Base-by-base conservation (phyloP, 2,797 vertebrate species). In the Meda fulgida region DNA sequence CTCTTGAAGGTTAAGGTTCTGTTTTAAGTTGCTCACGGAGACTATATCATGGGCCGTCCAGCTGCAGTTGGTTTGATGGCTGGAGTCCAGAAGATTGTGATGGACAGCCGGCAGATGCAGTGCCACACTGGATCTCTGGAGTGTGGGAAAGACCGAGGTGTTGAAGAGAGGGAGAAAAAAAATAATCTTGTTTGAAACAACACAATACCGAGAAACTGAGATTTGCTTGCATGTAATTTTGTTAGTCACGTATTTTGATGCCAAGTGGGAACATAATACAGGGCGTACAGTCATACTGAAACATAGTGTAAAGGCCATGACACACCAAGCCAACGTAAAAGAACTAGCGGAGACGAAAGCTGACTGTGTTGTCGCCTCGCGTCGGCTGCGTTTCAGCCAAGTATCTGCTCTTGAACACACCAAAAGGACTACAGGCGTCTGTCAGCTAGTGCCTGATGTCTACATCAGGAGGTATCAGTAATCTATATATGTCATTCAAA, bases 51-150 rank as follows among this genome's bases (percentile, higher is more conserved):
- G 23, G 58, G 40, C 14, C 0, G 10, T 83, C 43, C 80, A 81
- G 66, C 66, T 81, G 79, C 18, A 9, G n/a, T 29, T 26, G 0
- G 58, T 29, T 75, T 18, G 29, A 51, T 65, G 80, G 80, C 69
- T 48, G 26, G 23, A 9, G 81, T 75, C 81, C 81, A 75, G 70
- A 26, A 66, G 7, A n/a, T 66, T 65, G 40, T 75, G 81, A 83
- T 2, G 3, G 81, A 83, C 70, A 66, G 58, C 55, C 21, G 23
- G 58, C 71, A 83, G 71, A 83, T 83, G 81, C 60, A 40, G 80
- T 10, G 43, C 34, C 26, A 60, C 67, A 5, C 67, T 46, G 51
- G 69, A 72, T 81, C 19, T 72, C 69, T 43, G 53, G 21, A 72
- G 36, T 81, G 80, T 81, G 80, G 69, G 80, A 72, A 51, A 75